Evolutionary conservation across 2,113 vertebrate species (phyloP).

Genomic region (Amazona guildingii): DNA sequence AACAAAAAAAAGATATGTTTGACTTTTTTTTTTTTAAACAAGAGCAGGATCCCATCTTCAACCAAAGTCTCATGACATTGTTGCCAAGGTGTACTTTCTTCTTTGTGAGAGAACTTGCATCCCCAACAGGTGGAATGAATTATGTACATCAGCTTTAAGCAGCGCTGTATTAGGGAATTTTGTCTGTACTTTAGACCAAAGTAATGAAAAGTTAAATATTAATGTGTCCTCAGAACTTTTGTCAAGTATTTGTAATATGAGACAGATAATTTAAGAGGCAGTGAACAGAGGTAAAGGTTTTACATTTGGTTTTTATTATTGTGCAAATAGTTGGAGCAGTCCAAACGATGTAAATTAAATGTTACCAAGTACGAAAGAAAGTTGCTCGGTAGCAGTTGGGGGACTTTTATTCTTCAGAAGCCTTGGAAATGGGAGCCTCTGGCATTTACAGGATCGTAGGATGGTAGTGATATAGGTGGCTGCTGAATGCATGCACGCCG

Average conservation of each 20-base stretch:
- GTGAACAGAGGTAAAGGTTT: background rate
- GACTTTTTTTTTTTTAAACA: background rate
- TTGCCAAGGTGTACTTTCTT: background rate
- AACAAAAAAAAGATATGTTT: background rate
- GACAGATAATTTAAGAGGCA: slow-evolving; percentile 16
- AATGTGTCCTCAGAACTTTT: slow-evolving; percentile 20
- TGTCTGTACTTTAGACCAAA: background rate
- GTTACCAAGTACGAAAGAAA: background rate
- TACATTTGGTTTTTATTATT: background rate
- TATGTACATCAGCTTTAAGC: slow-evolving; percentile 17
- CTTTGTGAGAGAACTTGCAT: background rate
- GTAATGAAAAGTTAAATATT: slow-evolving; percentile 63
- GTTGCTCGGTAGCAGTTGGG: background rate
- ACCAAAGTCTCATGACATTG: background rate
- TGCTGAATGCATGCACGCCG: background rate
- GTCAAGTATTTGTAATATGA: slow-evolving; percentile 46
- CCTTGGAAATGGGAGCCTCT: background rate
- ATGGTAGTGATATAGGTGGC: background rate
- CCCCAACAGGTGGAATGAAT: background rate
- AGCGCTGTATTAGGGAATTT: background rate
- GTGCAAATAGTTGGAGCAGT: background rate
- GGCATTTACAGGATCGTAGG: background rate
- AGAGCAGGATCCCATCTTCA: background rate
- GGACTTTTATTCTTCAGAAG: background rate
- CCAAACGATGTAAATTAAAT: background rate